phyloP scores from a whole-genome alignment of 1,140 invertebrate species.

The Polypedilum pembai region DNA sequence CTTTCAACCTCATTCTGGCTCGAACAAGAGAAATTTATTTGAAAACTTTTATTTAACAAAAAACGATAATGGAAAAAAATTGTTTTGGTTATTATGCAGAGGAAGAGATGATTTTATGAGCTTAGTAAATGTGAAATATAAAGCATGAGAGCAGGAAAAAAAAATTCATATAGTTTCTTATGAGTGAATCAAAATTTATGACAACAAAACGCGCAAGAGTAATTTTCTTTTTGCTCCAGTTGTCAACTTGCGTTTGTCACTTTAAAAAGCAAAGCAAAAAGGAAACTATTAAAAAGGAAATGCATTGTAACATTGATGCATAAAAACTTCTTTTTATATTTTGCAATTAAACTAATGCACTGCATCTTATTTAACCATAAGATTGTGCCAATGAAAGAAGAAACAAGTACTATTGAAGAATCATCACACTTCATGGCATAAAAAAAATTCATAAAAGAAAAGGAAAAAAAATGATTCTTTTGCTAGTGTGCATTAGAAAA shows the following conservation, averaged over 20 bases:
- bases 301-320: neutral
- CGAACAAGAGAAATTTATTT: neutral
- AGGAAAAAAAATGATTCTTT: too few species aligned
- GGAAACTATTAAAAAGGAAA: too few species aligned
- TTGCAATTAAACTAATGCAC: neutral
- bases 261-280: neutral
- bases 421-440: neutral
- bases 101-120: neutral
- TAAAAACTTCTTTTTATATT: neutral
- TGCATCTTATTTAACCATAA: neutral
- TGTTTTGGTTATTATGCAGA: constrained; percentile 20
- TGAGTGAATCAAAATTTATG: neutral
- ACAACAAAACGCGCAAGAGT: neutral
- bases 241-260: neutral
- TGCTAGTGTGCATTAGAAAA: too few species aligned
- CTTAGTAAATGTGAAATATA: neutral
- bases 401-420: neutral
- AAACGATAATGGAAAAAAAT: constrained; percentile 21
- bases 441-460: neutral
- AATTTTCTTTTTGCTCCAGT: neutral
- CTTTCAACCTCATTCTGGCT: too few species aligned
- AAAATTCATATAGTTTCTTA: neutral
- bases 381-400: neutral
- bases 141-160: too few species aligned
- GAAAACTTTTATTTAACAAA: neutral